Base-by-base conservation (phyloP, 2,888 invertebrate genomes). In the Sphecodes monilicornis region DNA sequence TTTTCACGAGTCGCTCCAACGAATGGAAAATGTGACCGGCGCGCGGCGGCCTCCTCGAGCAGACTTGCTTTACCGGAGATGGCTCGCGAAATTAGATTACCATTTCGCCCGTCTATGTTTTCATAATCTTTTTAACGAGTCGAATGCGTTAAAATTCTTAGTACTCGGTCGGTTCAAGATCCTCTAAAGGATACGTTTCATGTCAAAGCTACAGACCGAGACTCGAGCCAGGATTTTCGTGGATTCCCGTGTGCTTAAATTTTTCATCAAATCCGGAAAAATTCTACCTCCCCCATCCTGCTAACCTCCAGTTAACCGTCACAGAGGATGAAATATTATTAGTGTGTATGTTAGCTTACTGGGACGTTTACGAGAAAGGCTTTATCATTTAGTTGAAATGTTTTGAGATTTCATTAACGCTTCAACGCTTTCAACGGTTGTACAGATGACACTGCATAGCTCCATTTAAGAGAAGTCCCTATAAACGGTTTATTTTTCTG, bases 11-110 rank as follows among this genome's bases (percentile, higher is more conserved):
- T 75, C 50, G 26, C 46, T 50, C 75, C 75, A 57, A 57, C 74
- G 57, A 66, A 78, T 66, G 70, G 70, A 60, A 60, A 60, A 60
- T 60, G 68, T 50, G 32, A 76, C 68, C 16, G 32, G 60, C 69
- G 39, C 69, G 39, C 11, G 57, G 26, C 57, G 13, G 2, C 74
- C 74, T 64, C 82, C 66, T 76, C 29, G 66, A 18, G 78, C 50
- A 29, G 66, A 74, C 70, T 46, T n/a, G 69, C 60, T 26, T 75
- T 73, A 26, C 73, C 46, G 16, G 32, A 60, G 68, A 76, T 43
- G 60, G 66, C 54, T n/a, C 73, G 57, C 64, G 60, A 76, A 76
- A 84, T 79, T 76, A 84, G 76, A 85, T 84, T 83, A 76, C 76
- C 26, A 39, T 73, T 41, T 43, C 72, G 36, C 1, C 75, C 26